Conservation (phyloP, 2,113 vertebrate genomes). For the Cettia cetti region DNA sequence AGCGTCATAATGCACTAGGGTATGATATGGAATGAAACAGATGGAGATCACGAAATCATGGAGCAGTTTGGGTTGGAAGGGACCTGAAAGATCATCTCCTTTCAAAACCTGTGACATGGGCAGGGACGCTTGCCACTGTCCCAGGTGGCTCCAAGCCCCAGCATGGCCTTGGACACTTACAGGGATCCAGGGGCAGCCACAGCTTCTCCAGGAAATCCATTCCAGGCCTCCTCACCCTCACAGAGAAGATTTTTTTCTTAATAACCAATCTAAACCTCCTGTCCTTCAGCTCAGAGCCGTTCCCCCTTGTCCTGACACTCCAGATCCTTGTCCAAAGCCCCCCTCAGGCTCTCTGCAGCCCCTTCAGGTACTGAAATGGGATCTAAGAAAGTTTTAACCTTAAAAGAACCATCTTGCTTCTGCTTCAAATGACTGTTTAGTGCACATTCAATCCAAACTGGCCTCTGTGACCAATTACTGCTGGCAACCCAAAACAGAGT, state of each 20-base stretch:
- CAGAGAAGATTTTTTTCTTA: not conserved
- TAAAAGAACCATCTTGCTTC: not conserved
- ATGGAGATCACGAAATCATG: not conserved
- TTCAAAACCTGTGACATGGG: accelerated
- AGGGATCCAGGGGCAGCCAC: not conserved
- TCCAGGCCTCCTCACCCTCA: not conserved
- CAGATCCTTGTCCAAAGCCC: not conserved
- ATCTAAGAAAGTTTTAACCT: not conserved
- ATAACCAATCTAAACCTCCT: not conserved
- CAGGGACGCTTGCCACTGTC: accelerated
- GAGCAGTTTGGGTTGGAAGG: not conserved
- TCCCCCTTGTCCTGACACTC: not conserved
- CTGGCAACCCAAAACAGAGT: not conserved
- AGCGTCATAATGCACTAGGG: not conserved
- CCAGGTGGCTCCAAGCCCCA: accelerated
- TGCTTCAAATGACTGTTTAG: not conserved
- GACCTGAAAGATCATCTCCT: no score
- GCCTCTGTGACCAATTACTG: not conserved
- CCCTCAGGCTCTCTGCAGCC: not conserved
- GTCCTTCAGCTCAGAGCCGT: not conserved
- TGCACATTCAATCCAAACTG: not conserved
- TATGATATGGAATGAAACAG: accelerated
- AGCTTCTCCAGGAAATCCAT: not conserved
- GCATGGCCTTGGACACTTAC: not conserved
- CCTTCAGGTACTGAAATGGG: not conserved